Conservation (phyloP, 2,888 invertebrate genomes). For the Hirtodrosophila histrioides region DNA sequence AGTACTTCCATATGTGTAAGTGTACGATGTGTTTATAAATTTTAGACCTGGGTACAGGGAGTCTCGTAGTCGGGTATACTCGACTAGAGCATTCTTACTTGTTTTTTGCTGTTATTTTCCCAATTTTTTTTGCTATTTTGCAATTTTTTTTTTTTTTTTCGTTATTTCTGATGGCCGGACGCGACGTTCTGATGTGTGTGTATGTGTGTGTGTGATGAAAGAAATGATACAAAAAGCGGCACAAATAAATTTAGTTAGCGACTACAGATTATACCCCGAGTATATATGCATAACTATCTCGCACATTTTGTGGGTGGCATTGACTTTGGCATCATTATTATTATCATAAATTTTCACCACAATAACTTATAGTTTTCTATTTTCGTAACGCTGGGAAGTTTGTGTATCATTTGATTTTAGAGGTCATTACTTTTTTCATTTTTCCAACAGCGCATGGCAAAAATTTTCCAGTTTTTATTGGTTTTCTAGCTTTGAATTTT, state of each 20-base stretch:
- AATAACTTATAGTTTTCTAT: constrained; percentile 32
- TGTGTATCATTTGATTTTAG: constrained; percentile 12
- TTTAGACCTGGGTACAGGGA: no score
- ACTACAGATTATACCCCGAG: constrained; percentile 37
- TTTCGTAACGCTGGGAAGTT: constrained; percentile 1
- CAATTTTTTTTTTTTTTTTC: constrained; percentile 44
- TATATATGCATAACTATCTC: constrained; percentile 34
- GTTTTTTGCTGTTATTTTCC: constrained; percentile 27
- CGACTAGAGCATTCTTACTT: no score
- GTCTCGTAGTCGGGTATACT: no score
- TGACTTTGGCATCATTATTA: constrained; percentile 65
- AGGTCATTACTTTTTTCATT: constrained; percentile 30
- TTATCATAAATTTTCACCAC: constrained; percentile 44
- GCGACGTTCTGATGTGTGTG: constrained; percentile 31
- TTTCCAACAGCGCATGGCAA: neutral
- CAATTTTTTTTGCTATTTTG: constrained; percentile 37
- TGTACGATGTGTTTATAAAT: no score
- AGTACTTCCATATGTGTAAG: no score
- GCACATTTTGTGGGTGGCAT: constrained; percentile 46
- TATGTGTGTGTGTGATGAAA: constrained; percentile 55
- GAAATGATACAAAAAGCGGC: constrained; percentile 66
- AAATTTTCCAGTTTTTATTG: neutral
- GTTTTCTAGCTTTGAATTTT: no score
- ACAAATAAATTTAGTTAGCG: constrained; percentile 63
- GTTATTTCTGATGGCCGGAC: constrained; percentile 55